A percentile compares a stretch with the other conserved stretches of the same genome.
Evolutionary conservation across 2,113 vertebrate species (phyloP).

Genomic region (Pseudonaja textilis): DNA sequence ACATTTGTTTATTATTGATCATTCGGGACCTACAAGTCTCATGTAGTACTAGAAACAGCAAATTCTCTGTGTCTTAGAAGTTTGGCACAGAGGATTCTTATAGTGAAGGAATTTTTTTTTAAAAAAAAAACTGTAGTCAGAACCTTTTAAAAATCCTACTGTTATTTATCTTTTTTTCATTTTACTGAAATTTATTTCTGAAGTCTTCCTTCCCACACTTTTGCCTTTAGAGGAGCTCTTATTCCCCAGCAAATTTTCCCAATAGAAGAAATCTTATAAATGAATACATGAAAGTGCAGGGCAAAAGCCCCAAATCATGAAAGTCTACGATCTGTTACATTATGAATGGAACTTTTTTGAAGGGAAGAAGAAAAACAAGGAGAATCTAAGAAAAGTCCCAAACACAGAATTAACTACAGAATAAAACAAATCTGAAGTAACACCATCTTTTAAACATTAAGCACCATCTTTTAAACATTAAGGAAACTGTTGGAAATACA

Average conservation of each 20-base stretch:
- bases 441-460: background rate
- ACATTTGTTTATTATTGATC: slow-evolving; percentile 57
- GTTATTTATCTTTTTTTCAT: slow-evolving; percentile 22
- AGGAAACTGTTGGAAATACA: background rate
- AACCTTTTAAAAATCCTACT: slow-evolving; percentile 2
- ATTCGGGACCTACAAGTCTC: slow-evolving; percentile 36
- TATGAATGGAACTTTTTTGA: slow-evolving; percentile 30
- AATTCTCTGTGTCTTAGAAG: slow-evolving; percentile 33
- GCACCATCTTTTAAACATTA: background rate
- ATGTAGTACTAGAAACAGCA: slow-evolving; percentile 21
- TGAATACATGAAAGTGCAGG: slow-evolving; percentile 35
- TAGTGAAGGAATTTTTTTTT: slow-evolving; percentile 8
- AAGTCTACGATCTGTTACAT: slow-evolving; percentile 17
- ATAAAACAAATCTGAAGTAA: background rate
- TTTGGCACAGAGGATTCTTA: slow-evolving; percentile 33
- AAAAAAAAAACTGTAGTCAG: slow-evolving; percentile 6
- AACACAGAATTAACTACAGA: slow-evolving; percentile 17
- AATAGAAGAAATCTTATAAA: slow-evolving; percentile 32
- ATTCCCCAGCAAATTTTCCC: slow-evolving; percentile 23
- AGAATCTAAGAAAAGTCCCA: background rate
- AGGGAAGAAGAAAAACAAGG: background rate
- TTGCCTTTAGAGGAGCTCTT: slow-evolving; percentile 17
- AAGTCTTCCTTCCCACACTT: background rate
- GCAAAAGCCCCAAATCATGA: background rate
- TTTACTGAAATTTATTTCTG: slow-evolving; percentile 40